These are phyloP conservation scores for Dinocampus coccinellae DNA, from an alignment of 2,888 invertebrate species.

Conservation along the genomic window DNA sequence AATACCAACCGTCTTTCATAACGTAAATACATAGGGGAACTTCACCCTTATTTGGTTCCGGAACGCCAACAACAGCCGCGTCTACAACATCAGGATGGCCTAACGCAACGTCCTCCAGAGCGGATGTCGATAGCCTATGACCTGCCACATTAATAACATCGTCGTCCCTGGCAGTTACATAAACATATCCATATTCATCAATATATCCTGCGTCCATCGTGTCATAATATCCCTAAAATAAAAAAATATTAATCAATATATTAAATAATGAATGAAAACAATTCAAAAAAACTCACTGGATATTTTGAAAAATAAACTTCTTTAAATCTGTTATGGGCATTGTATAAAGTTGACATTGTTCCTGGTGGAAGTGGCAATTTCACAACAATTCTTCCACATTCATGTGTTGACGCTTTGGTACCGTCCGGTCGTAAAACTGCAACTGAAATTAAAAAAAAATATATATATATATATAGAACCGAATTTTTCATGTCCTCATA, in stretches of 20 bases:
- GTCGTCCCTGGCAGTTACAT: slow-evolving; percentile 91
- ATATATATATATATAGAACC: too few species aligned
- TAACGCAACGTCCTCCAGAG: slow-evolving; percentile 90
- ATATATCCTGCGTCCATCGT: slow-evolving; percentile 95
- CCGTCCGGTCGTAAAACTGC: slow-evolving; percentile 79
- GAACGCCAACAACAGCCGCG: slow-evolving; percentile 90
- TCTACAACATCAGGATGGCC: slow-evolving; percentile 89
- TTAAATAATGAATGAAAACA: slow-evolving; percentile 2
- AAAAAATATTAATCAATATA: background rate
- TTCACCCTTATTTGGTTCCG: slow-evolving; percentile 91
- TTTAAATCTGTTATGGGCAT: slow-evolving; percentile 83
- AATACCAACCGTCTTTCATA: slow-evolving; percentile 75
- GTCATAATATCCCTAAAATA: slow-evolving; percentile 85
- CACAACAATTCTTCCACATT: slow-evolving; percentile 86
- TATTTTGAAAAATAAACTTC: slow-evolving; percentile 86
- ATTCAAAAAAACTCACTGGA: slow-evolving; percentile 75
- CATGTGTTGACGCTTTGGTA: slow-evolving; percentile 76
- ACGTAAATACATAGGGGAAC: slow-evolving; percentile 91
- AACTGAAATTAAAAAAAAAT: slow-evolving; percentile 70
- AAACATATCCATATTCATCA: slow-evolving; percentile 86
- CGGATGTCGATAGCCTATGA: slow-evolving; percentile 89
- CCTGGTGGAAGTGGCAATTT: slow-evolving; percentile 93
- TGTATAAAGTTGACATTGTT: slow-evolving; percentile 85
- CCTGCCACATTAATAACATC: slow-evolving; percentile 97
- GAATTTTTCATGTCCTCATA: background rate